A percentile compares a stretch with the other conserved stretches of the same genome.
phyloP scores from a whole-genome alignment of 1,140 invertebrate species.

The Macrobrachium nipponense region DNA sequence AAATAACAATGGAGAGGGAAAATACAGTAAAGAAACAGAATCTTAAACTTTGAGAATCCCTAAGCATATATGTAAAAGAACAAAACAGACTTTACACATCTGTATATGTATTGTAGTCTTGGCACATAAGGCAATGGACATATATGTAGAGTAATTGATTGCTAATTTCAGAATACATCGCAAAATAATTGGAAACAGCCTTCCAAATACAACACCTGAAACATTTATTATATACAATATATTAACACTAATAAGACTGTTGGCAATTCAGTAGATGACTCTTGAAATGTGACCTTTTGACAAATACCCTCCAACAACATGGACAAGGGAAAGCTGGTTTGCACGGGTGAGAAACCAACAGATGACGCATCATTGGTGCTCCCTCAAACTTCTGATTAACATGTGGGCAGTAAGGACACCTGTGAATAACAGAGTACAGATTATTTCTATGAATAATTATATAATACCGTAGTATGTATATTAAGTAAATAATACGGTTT shows the following conservation, averaged over 20 bases:
- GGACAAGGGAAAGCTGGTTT: slow-evolving; percentile 55
- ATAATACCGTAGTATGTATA: background rate
- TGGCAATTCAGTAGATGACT: slow-evolving; percentile 40
- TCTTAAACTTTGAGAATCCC: no score
- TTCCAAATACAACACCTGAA: no score
- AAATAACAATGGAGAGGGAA: no score
- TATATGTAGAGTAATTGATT: no score
- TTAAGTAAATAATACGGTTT: background rate
- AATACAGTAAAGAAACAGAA: no score
- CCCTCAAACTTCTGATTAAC: slow-evolving; percentile 48
- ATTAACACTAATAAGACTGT: background rate
- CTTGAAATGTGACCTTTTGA: slow-evolving; percentile 42
- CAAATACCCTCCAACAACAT: slow-evolving; percentile 51
- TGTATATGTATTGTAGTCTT: no score
- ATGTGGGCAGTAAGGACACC: slow-evolving; percentile 57
- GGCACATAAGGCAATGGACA: no score
- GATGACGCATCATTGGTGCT: slow-evolving; percentile 56
- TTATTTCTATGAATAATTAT: background rate
- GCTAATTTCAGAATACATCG: no score
- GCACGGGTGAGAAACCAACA: slow-evolving; percentile 46
- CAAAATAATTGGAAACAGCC: no score
- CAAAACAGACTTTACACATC: no score
- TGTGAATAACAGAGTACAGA: background rate
- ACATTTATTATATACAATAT: background rate
- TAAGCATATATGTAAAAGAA: no score